Evolutionary conservation across 37 sponge, comb jelly and placozoan genomes (phyloP), one percentile per base, ranked within the genome.

Genomic region (Halichondria panicea): DNA sequence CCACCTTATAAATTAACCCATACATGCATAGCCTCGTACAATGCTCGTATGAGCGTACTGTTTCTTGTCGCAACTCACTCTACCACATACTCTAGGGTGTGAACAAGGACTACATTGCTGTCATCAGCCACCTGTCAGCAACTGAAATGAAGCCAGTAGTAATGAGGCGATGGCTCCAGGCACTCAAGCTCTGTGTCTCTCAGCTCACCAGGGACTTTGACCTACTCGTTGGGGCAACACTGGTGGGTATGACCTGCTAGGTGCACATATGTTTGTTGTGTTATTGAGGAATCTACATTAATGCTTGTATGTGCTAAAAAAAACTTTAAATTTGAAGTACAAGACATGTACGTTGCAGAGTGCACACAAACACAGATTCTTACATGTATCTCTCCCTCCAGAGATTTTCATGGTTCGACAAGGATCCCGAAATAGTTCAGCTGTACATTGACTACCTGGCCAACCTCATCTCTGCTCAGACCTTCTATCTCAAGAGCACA

Each of bases 401-500:
- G 90, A 71, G 53, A 5, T 27, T 92, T 22, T 31, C 78, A 3
- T 92, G 93, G 93, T 64, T 38, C 48, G 46, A 55, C 24, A 43
- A 77, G 63, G 78, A 79, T 3, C 33, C 48, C 0, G 62, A 37
- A 25, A 52, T 80, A 13, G 85, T 73, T 7, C 55, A 80, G 34
- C 68, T 61, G 19, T 93, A 93, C 58, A 71, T 88, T 3, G 77
- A 77, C 1, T 88, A 84, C 75, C 74, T 93, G 3, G 43, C 65
- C 25, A 64, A 53, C 25, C 73, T 93, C 18, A 54, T 93, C 34
- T 74, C 93, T 21, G 86, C 83, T 35, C 90, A 93, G 50, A 75
- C 89, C 52, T 76, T 31, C 67, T 93, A 84, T 39, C 85, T 81
- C 48, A 61, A 74, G 21, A 59, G 80, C 22, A 55, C 77, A 41